phyloP scores from a whole-genome alignment of 2,797 vertebrate species.

The Acanthurus leucopareius region DNA sequence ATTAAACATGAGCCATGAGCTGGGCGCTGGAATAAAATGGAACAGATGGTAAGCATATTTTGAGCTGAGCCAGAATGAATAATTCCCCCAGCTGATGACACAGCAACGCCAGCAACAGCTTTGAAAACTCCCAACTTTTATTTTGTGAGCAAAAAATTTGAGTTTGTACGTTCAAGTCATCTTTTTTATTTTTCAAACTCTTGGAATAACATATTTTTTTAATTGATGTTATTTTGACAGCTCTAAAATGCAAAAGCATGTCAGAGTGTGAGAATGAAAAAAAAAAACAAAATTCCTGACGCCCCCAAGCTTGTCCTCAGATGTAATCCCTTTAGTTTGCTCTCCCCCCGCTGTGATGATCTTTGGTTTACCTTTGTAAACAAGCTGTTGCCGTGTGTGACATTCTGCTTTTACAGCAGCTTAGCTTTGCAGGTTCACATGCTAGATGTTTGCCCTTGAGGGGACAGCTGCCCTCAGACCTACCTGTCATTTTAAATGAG shows the following conservation, averaged over 20 bases:
- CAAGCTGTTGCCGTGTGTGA: constrained; percentile 67
- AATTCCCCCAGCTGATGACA: constrained; percentile 77
- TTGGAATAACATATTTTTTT: constrained; percentile 21
- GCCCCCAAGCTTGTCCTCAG: not conserved
- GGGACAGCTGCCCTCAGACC: constrained; percentile 74
- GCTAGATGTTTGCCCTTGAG: constrained; percentile 69
- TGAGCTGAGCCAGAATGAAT: constrained; percentile 79
- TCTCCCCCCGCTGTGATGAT: constrained; percentile 33
- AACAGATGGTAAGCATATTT: constrained; percentile 87
- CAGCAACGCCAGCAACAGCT: constrained; percentile 70
- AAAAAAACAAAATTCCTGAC: not conserved
- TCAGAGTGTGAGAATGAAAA: constrained; percentile 12
- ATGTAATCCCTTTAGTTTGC: constrained; percentile 32
- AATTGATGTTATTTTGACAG: constrained; percentile 2
- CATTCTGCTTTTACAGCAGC: constrained; percentile 63
- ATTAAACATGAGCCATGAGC: constrained; percentile 83
- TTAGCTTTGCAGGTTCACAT: constrained; percentile 64
- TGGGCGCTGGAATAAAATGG: constrained; percentile 78
- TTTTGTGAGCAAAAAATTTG: constrained; percentile 56
- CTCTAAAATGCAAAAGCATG: constrained; percentile 20
- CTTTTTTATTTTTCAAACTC: constrained; percentile 11
- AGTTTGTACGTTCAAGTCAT: constrained; percentile 6
- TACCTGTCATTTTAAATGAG: constrained; percentile 71
- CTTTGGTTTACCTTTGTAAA: constrained; percentile 61
- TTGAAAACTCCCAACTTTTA: constrained; percentile 62